Conservation (phyloP, 2,797 vertebrate species). For the Sebastes vulpes region DNA sequence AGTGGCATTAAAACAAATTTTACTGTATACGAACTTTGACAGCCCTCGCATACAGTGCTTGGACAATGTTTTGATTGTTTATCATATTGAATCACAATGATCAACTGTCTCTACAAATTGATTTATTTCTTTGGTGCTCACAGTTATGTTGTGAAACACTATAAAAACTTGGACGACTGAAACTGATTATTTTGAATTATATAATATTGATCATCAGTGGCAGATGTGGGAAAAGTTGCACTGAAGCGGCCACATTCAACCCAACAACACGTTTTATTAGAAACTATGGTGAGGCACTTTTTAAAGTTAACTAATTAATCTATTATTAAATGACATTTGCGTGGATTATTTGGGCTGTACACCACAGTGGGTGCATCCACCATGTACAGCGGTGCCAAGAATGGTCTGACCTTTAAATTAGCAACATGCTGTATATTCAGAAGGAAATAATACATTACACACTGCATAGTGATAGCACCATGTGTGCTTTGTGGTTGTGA, state of each 20-base stretch:
- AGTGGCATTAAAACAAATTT: too few species aligned
- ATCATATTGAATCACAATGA: background rate
- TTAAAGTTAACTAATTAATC: background rate
- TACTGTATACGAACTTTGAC: too few species aligned
- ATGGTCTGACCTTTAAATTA: constrained; percentile 31
- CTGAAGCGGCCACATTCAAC: background rate
- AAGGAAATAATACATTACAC: background rate
- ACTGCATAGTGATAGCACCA: background rate
- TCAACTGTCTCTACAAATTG: background rate
- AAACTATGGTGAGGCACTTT: background rate
- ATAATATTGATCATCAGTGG: background rate
- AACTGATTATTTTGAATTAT: background rate
- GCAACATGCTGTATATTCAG: background rate
- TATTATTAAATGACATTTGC: background rate
- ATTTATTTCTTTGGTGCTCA: background rate
- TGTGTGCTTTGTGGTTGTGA: background rate
- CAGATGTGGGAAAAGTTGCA: background rate
- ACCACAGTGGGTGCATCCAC: background rate
- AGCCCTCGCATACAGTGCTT: too few species aligned
- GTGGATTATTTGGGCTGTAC: background rate
- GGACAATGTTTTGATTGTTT: background rate
- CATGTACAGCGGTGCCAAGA: background rate
- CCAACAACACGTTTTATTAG: background rate
- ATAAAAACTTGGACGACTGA: background rate
- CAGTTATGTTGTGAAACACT: background rate